Evolutionary conservation across 1,140 invertebrate species (phyloP).

Genomic region (Steinernema khuongi): DNA sequence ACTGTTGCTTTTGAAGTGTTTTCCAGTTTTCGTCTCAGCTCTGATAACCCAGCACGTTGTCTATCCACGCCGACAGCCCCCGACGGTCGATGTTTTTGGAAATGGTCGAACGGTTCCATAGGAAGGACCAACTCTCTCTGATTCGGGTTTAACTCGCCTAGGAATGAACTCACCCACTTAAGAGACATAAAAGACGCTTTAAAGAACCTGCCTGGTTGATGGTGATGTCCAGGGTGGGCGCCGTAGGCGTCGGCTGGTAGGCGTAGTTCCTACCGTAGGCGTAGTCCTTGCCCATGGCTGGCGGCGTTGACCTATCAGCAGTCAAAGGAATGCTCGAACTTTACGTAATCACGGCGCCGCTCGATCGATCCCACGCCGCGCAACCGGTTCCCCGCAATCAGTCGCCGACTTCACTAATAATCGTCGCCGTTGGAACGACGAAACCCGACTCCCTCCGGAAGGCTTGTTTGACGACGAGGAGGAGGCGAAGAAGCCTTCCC

Average conservation of each 20-base stretch:
- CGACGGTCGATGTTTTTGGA: too few species aligned
- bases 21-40: too few species aligned
- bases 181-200: neutral
- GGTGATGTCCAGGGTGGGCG: conserved; percentile 43
- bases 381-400: conserved; percentile 11
- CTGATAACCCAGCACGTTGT: too few species aligned
- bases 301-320: neutral
- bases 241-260: conserved; percentile 35
- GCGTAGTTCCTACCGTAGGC: conserved; percentile 36
- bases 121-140: too few species aligned
- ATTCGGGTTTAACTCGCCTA: too few species aligned
- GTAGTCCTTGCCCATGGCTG: conserved; percentile 29
- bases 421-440: too few species aligned
- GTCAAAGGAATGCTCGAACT: neutral
- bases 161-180: too few species aligned
- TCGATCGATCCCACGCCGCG: neutral
- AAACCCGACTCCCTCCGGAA: neutral
- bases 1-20: too few species aligned
- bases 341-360: neutral
- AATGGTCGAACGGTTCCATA: too few species aligned
- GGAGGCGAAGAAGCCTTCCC: neutral
- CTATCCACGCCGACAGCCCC: too few species aligned
- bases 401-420: too few species aligned
- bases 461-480: too few species aligned
- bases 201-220: conserved; percentile 41